Percentiles rank a stretch among this genome's conserved stretches.
These are phyloP conservation scores for Pimephales promelas DNA, from an alignment of 2,113 vertebrate genomes.

Conservation along the genomic window DNA sequence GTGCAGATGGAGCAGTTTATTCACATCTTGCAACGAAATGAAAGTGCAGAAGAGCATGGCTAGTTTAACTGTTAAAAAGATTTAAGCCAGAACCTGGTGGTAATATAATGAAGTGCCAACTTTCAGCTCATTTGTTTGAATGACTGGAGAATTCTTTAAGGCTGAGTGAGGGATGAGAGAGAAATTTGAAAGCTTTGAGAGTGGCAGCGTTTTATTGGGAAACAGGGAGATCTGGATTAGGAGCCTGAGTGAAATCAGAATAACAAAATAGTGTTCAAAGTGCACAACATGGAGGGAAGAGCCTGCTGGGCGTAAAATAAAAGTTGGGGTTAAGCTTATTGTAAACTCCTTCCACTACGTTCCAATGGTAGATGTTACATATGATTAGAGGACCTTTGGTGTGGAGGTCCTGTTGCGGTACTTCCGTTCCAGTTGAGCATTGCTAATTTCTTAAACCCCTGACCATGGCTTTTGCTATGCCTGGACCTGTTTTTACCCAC, in stretches of 20 bases:
- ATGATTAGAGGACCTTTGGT: slow-evolving; percentile 78
- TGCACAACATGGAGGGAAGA: slow-evolving; percentile 79
- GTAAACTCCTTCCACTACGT: slow-evolving; percentile 79
- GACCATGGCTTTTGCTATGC: slow-evolving; percentile 66
- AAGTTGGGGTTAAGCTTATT: slow-evolving; percentile 86
- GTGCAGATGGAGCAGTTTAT: slow-evolving; percentile 64
- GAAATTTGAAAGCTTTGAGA: slow-evolving; percentile 48
- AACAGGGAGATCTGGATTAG: slow-evolving; percentile 73
- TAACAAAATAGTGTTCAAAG: slow-evolving; percentile 82
- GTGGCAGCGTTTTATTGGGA: slow-evolving; percentile 54
- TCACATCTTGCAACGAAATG: neutral
- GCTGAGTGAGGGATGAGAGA: slow-evolving; percentile 30
- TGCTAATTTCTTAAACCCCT: slow-evolving; percentile 79
- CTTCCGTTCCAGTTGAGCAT: slow-evolving; percentile 82
- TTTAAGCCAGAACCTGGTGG: slow-evolving; percentile 1
- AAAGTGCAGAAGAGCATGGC: neutral
- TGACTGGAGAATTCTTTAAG: slow-evolving; percentile 45
- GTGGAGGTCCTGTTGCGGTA: slow-evolving; percentile 75
- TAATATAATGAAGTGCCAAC: slow-evolving; percentile 4
- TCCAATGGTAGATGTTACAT: slow-evolving; percentile 79
- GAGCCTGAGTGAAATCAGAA: slow-evolving; percentile 76
- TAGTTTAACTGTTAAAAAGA: neutral
- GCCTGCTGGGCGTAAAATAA: slow-evolving; percentile 83
- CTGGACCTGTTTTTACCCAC: slow-evolving; percentile 59
- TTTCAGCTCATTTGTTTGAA: slow-evolving; percentile 31